Percentiles rank a stretch among this genome's conserved stretches.
These are phyloP conservation scores for Notothenia coriiceps DNA, from an alignment of 2,113 vertebrate species.

Conservation along the genomic window DNA sequence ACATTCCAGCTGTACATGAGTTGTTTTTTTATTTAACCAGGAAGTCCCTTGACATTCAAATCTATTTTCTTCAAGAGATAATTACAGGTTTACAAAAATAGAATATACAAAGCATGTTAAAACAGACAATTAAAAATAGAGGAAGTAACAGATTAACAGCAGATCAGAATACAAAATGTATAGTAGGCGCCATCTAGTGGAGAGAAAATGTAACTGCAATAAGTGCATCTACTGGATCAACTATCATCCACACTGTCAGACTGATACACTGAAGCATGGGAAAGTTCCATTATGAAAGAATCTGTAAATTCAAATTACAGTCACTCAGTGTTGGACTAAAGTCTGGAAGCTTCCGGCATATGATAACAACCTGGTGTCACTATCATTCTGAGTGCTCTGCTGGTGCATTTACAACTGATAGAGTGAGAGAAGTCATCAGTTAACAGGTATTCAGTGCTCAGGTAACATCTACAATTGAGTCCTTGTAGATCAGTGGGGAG, in stretches of 20 bases:
- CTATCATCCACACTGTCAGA: neutral
- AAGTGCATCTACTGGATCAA: neutral
- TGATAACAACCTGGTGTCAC: neutral
- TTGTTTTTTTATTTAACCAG: neutral
- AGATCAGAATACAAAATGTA: neutral
- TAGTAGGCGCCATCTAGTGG: neutral
- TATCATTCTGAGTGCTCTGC: neutral
- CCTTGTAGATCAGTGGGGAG: neutral
- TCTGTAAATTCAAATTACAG: neutral
- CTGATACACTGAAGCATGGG: neutral
- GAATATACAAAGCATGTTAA: neutral
- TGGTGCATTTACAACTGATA: neutral
- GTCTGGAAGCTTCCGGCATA: neutral
- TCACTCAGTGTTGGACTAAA: neutral
- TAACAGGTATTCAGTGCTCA: neutral
- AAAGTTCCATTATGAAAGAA: neutral
- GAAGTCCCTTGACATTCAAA: neutral
- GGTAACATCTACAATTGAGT: neutral
- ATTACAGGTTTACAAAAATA: neutral
- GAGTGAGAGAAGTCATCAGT: neutral
- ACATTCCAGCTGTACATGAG: conserved; percentile 3
- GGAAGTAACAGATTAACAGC: neutral
- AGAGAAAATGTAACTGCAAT: neutral
- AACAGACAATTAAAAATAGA: neutral
- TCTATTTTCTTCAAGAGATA: neutral